phyloP scores from a whole-genome alignment of 2,113 vertebrate genomes.

The Mormoops blainvillei region DNA sequence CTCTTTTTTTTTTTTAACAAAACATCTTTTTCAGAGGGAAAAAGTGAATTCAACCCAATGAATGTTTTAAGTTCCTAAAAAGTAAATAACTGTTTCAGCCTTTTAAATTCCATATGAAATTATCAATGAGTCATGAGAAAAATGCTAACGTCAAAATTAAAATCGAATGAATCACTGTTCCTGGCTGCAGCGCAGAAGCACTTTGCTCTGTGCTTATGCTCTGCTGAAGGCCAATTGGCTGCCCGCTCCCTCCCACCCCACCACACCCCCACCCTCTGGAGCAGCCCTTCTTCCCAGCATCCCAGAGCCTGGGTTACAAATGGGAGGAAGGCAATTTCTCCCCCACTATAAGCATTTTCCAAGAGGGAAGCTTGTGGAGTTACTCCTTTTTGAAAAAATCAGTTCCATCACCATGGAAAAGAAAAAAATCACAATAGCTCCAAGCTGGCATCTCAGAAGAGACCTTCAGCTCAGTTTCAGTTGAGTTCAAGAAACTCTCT shows the following conservation, averaged over 20 bases:
- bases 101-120: constrained; percentile 52
- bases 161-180: constrained; percentile 70
- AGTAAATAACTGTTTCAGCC: constrained; percentile 64
- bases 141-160: constrained; percentile 66
- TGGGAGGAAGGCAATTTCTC: constrained; percentile 66
- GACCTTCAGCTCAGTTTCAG: constrained; percentile 24
- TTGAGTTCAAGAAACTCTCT: background rate
- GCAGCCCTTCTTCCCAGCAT: constrained; percentile 54
- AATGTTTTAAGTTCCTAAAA: constrained; percentile 62
- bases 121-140: constrained; percentile 75
- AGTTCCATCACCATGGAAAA: constrained; percentile 67
- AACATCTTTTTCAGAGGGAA: background rate
- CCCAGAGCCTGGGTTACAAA: constrained; percentile 52
- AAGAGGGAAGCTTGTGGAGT: constrained; percentile 69
- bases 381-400: constrained; percentile 64
- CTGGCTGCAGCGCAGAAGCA: constrained; percentile 52
- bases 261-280: background rate
- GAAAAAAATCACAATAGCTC: constrained; percentile 61
- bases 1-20: background rate
- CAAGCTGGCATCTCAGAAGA: constrained; percentile 45
- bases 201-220: background rate
- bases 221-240: background rate
- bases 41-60: background rate
- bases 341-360: constrained; percentile 61
- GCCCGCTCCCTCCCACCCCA: constrained; percentile 21